Conservation (phyloP, 2,113 vertebrate genomes). For the Passer montanus region DNA sequence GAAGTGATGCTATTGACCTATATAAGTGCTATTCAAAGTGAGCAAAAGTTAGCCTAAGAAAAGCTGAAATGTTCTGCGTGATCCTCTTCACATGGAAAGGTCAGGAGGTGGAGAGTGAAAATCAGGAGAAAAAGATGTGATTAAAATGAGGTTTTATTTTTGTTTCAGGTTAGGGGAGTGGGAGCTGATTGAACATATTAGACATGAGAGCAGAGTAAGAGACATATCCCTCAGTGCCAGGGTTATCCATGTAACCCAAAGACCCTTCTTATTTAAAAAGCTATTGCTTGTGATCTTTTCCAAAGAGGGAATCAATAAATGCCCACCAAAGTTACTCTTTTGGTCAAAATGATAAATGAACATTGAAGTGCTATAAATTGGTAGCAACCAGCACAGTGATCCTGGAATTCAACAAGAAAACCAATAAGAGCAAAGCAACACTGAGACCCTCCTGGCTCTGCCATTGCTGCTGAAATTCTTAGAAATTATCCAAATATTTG, state of each 20-base stretch:
- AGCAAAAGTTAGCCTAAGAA: slow-evolving; percentile 68
- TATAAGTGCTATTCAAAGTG: slow-evolving; percentile 69
- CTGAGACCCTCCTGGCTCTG: not conserved
- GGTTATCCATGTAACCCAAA: slow-evolving; percentile 51
- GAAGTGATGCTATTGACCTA: slow-evolving; percentile 69
- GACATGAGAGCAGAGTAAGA: slow-evolving; percentile 34
- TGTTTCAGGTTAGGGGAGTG: slow-evolving; percentile 57
- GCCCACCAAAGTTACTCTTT: slow-evolving; percentile 52
- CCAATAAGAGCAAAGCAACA: not conserved
- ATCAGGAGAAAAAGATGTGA: slow-evolving; percentile 61
- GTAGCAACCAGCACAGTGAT: not conserved
- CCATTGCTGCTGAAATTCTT: not conserved
- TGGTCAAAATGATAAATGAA: slow-evolving; percentile 65
- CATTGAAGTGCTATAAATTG: slow-evolving; percentile 31
- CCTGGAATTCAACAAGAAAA: slow-evolving; percentile 35
- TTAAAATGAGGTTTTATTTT: slow-evolving; percentile 70
- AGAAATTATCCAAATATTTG: not conserved
- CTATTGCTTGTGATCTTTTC: slow-evolving; percentile 58
- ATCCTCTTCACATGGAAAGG: slow-evolving; percentile 65
- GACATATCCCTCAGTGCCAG: slow-evolving; percentile 14
- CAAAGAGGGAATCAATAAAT: slow-evolving; percentile 61
- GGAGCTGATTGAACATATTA: slow-evolving; percentile 49
- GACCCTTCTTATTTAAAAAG: slow-evolving; percentile 60
- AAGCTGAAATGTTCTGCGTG: slow-evolving; percentile 63
- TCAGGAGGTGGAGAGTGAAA: slow-evolving; percentile 63